A percentile compares a stretch with the other conserved stretches of the same genome.
Conservation (phyloP, 1,140 invertebrate species). For the Nephila pilipes region DNA sequence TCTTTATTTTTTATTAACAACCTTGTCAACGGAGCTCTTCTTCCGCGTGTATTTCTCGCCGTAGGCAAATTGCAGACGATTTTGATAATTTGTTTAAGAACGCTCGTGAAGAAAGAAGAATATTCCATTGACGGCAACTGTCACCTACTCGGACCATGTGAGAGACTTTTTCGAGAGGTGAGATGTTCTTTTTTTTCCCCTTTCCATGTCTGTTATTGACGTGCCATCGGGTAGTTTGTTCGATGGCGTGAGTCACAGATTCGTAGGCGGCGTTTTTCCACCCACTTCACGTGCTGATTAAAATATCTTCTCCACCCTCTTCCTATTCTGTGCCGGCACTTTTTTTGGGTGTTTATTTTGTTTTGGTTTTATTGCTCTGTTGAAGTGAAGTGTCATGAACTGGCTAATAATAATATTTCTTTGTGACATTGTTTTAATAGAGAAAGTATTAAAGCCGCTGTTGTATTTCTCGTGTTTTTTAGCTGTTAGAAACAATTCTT, state of each 20-base stretch:
- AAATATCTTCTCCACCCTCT: slow-evolving; percentile 52
- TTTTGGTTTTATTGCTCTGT: not conserved
- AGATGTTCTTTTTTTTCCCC: slow-evolving; percentile 15
- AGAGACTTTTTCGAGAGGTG: slow-evolving; percentile 23
- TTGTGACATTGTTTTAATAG: no score
- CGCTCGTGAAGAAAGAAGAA: not conserved
- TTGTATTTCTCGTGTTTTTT: no score
- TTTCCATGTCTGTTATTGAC: slow-evolving; percentile 28
- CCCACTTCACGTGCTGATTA: slow-evolving; percentile 41
- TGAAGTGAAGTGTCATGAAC: not conserved
- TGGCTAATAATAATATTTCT: no score
- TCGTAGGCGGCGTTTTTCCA: slow-evolving; percentile 30
- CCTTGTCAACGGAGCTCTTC: slow-evolving; percentile 3
- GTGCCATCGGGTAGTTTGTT: slow-evolving; percentile 14
- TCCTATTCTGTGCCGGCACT: not conserved
- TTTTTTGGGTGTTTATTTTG: no score
- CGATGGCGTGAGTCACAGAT: slow-evolving; percentile 26
- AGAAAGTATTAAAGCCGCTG: no score
- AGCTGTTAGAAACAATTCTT: no score
- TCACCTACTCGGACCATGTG: slow-evolving; percentile 38
- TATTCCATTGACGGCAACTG: slow-evolving; percentile 31
- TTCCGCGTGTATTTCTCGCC: slow-evolving; percentile 1
- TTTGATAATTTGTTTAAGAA: not conserved
- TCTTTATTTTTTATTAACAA: not conserved
- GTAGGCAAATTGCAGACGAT: slow-evolving; percentile 1